Base-by-base conservation (phyloP, 2,113 vertebrate species). In the Mystacornis crossleyi region DNA sequence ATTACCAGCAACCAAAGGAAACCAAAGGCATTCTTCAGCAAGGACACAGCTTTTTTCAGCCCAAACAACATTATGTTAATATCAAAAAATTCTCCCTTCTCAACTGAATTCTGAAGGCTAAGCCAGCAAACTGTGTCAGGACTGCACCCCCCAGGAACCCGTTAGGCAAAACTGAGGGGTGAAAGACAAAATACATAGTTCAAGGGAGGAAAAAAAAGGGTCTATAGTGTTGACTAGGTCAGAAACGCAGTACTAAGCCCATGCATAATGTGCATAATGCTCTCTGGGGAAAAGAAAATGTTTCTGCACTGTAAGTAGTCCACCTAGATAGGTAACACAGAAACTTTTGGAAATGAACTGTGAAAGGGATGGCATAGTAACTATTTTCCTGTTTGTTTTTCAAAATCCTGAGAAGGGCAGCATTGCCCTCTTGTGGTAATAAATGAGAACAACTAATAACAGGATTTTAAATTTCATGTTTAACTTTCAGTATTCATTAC, bases 341-440 rank as follows among this genome's bases (percentile, higher is more conserved):
- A 67, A 29, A 51, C 50, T 31, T 71, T 11, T 54, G 74, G 11
- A 57, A 87, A 58, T 0, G 5, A 88, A 26, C 33, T 3, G 7
- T 6, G 42, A 33, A 54, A 61, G 73, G 34, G 8, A 28, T n/a
- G 72, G 53, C 7, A 3, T 6, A 42, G 10, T 10, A 33, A 51
- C 3, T 11, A 18, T 14, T 42, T 31, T 15, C 24, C 24, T 4
- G 34, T 61, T 48, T 14, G 33, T 8, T 83, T 48, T 34, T 18
- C 26, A 12, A 47, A 53, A 26, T 40, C 53, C 69, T 40, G 20
- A 81, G 16, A 21, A 42, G 36, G 12, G 43, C 61, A 81, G 71
- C 69, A 72, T 10, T 93, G 75, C 93, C 95, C 92, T 94, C 85
- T 78, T 62, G 86, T 81, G 93, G 86, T 51, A 83, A 81, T 9